Percentiles rank a stretch among this genome's conserved stretches.
These are phyloP conservation scores for Acrocephalus arundinaceus DNA, from an alignment of 2,113 vertebrate genomes.

Conservation along the genomic window DNA sequence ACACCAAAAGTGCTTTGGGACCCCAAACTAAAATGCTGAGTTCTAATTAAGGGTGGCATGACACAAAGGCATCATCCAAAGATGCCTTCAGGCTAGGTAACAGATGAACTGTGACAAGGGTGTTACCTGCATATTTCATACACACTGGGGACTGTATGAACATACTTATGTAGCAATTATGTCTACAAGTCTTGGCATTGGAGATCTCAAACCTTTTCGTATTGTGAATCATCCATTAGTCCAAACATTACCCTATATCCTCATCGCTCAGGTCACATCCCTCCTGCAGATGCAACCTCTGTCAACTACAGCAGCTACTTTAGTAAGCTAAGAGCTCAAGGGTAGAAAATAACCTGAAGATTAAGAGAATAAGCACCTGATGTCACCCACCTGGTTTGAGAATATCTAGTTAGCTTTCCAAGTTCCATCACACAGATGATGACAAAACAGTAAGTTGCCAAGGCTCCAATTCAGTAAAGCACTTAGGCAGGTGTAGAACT, in stretches of 20 bases:
- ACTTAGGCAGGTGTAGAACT: background rate
- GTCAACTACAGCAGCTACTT: background rate
- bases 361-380: background rate
- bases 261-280: background rate
- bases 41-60: background rate
- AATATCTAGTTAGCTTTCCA: background rate
- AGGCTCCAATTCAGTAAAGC: background rate
- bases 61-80: background rate
- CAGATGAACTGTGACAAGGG: background rate
- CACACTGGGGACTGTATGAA: background rate
- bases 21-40: background rate
- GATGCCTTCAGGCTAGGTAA: background rate
- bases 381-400: background rate
- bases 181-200: background rate
- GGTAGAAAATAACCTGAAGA: background rate
- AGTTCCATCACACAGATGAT: background rate
- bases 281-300: background rate
- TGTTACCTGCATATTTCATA: background rate
- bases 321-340: background rate
- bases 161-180: fast-evolving
- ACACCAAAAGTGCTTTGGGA: background rate
- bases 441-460: background rate
- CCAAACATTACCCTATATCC: background rate
- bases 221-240: background rate
- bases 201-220: background rate